Evolutionary conservation across 2,797 vertebrate genomes (phyloP).

Genomic region (Podarcis lilfordi): DNA sequence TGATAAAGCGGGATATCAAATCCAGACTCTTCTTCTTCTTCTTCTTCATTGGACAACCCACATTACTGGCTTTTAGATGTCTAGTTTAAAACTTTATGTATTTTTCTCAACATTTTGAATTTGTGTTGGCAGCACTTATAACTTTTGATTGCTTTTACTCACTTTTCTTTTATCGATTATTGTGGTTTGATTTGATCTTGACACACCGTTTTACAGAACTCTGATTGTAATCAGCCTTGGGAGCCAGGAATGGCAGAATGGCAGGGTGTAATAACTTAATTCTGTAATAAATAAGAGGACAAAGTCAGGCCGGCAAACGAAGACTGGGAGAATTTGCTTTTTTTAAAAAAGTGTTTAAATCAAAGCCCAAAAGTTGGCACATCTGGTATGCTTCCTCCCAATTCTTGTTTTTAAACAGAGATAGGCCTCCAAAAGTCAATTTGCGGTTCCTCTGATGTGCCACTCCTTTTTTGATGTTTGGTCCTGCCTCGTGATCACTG

Average conservation of each 20-base stretch:
- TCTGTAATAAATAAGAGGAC: not conserved
- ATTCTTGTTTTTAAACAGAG: not conserved
- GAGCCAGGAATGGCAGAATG: not conserved
- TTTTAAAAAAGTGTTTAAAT: not conserved
- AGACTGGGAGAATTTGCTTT: not conserved
- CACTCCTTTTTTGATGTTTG: constrained; percentile 18
- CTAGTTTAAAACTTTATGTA: too few relatives aligned
- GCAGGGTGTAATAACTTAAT: not conserved
- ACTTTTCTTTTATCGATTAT: not conserved
- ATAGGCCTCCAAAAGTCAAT: constrained; percentile 38
- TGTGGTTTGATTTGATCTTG: not conserved
- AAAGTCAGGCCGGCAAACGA: not conserved
- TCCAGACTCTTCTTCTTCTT: too few relatives aligned
- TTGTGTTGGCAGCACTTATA: not conserved
- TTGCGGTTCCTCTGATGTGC: constrained; percentile 43
- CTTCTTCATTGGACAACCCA: not conserved
- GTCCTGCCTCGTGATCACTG: not conserved
- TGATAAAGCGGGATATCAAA: too few relatives aligned
- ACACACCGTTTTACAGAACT: not conserved
- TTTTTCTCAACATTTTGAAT: too few relatives aligned
- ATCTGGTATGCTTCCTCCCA: not conserved
- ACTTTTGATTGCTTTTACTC: not conserved
- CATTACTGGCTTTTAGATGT: not conserved
- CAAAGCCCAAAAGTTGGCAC: constrained; percentile 29
- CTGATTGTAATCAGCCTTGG: not conserved